phyloP scores from a whole-genome alignment of 2,797 vertebrate species.

The Cercopithecus diana region DNA sequence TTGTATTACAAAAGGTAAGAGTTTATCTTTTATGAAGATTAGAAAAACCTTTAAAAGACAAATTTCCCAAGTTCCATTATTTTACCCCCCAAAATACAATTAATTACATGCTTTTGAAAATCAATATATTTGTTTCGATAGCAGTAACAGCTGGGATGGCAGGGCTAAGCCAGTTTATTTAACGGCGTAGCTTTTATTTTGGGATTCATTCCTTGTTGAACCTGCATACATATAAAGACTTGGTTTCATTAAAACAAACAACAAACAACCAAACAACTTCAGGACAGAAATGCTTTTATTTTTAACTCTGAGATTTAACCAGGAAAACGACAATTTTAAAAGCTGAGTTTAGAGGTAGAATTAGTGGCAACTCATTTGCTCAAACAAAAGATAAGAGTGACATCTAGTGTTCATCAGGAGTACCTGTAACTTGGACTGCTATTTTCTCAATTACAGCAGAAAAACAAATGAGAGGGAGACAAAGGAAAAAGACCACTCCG shows the following conservation, averaged over 20 bases:
- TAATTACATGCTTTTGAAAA: neutral
- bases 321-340: neutral
- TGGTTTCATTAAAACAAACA: neutral
- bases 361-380: neutral
- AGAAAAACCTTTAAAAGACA: constrained; percentile 4
- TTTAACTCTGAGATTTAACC: neutral
- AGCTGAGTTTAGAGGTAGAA: neutral
- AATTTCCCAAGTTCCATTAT: neutral
- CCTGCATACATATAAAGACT: neutral
- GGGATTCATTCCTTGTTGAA: neutral
- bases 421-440: neutral
- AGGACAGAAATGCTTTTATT: neutral
- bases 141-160: neutral
- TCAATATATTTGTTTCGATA: neutral
- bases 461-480: neutral
- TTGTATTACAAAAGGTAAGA: neutral
- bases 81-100: constrained; percentile 11
- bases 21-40: constrained; percentile 5
- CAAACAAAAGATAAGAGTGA: constrained; percentile 51
- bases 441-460: neutral
- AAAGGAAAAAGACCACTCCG: neutral
- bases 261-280: neutral
- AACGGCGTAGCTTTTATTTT: neutral
- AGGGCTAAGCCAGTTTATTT: neutral
- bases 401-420: constrained; percentile 59